Base-by-base conservation (phyloP, 1,140 invertebrate species). In the Portunus trituberculatus region DNA sequence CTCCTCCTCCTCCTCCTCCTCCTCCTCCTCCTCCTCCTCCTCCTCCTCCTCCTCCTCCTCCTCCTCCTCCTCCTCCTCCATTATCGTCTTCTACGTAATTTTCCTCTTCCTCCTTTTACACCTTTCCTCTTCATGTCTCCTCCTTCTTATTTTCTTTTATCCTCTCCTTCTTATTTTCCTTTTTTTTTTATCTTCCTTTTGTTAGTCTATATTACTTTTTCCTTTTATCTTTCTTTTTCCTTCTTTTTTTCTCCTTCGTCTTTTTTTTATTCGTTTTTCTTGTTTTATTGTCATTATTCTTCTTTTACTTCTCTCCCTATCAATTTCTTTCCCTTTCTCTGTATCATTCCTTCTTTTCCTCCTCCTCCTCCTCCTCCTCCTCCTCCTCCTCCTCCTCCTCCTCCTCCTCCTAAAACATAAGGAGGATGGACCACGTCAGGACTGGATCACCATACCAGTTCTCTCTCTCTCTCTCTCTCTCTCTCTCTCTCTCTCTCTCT, bases 401-500 rank as follows among this genome's bases (percentile, higher is more conserved):
- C 31, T 32, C 31, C 14, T 4, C 83, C 2, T n/a, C 28, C 1
- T 82, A 82, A 25, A 82, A 82, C 28, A 82, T 25, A 82, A 82
- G 28, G 28, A 7, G 7, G 28, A 82, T 28, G 20, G 20, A 28
- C 20, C 20, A 28, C 20, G 28, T 20, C 28, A 2, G 28, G 20
- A 0, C 20, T 82, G 7, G 7, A 4, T 28, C 10, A 32, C 4
- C 31, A 14, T 28, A 25, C 4, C 83, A 86, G 1, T 25, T 86
- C 83, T 28, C 83, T 86, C n/a, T 86, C 83, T 86, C n/a, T 86
- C 83, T 86, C n/a, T 86, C 83, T 28, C n/a, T 28, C n/a, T 28
- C 83, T 28, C n/a, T 86, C n/a, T 28, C 83, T 86, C 83, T 28
- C n/a, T 28, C 83, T 86, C 83, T 86, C n/a, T 28, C 83, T 86